Evolutionary conservation across 2,888 invertebrate genomes (phyloP).

Genomic region (Taphrorychus bicolor): DNA sequence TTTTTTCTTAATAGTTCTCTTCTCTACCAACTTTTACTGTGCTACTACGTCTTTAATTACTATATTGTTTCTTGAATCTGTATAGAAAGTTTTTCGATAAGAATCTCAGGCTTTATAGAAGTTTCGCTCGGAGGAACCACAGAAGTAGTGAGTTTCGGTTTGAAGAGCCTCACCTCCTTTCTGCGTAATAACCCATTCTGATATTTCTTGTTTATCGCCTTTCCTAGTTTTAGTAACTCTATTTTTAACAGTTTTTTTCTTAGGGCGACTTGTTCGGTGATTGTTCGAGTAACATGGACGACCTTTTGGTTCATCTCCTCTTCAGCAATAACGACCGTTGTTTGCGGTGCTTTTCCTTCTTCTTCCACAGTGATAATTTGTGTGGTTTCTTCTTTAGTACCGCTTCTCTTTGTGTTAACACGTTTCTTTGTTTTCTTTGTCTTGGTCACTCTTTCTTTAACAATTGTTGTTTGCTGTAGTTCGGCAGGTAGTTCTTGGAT

Average conservation of each 20-base stretch:
- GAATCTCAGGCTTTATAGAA: slow-evolving; percentile 20
- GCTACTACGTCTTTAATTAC: slow-evolving; percentile 43
- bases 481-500: slow-evolving; percentile 52
- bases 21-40: slow-evolving; percentile 51
- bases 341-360: slow-evolving; percentile 54
- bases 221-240: slow-evolving; percentile 57
- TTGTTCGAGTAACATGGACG: slow-evolving; percentile 44
- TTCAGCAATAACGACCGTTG: slow-evolving; percentile 57
- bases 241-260: slow-evolving; percentile 54
- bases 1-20: slow-evolving; percentile 56
- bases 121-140: slow-evolving; percentile 45
- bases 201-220: slow-evolving; percentile 50
- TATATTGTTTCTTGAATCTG: slow-evolving; percentile 57
- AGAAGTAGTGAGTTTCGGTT: slow-evolving; percentile 27
- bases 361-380: slow-evolving; percentile 56
- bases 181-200: slow-evolving; percentile 51
- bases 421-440: slow-evolving; percentile 49
- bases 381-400: slow-evolving; percentile 51
- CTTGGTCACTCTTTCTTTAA: slow-evolving; percentile 54
- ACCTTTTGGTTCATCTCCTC: slow-evolving; percentile 48
- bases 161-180: slow-evolving; percentile 46
- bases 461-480: slow-evolving; percentile 51
- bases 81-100: slow-evolving; percentile 48
- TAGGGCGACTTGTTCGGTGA: slow-evolving; percentile 44
- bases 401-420: slow-evolving; percentile 53